Base-by-base conservation (phyloP, 2,113 vertebrate species). In the Equus przewalskii region DNA sequence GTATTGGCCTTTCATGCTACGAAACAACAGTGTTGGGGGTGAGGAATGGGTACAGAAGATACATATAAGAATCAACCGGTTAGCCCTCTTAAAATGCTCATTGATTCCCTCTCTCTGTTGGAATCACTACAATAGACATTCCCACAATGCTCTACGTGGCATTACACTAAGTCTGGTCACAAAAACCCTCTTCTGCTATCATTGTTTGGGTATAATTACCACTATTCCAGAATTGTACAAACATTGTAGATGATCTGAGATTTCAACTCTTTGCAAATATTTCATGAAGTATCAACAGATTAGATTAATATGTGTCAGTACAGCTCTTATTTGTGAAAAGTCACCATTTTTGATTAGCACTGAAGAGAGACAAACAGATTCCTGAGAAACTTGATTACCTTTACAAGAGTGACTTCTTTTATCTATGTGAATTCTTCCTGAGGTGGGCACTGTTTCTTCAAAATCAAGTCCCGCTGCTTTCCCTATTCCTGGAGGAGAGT, bases 401-500 rank as follows among this genome's bases (percentile, higher is more conserved):
- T 99, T 99, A 98, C 98, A 99, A 72, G 99, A 99, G 69, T 98
- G 98, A 90, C 98, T 99, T 98, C 97, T 98, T 98, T 98, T 99
- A 85, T 98, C 98, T 91, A 90, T 54, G 92, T 97, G 98, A 94
- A 99, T 98, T 97, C 98, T 99, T 98, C 98, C 98, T 88, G 98
- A 98, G 75, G 96, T 85, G 4, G 98, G 98, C 9, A 98, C 51
- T 46, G 98, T 96, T 95, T 99, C 98, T 96, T 99, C 98, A 88
- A 99, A 98, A 76, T 98, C 98, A 54, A 99, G 97, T 15, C 98
- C 98, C 65, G 98, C 92, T 73, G 97, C 97, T 94, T 99, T 99
- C 78, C 98, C 98, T 89, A 98, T 98, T 94, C 99, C 98, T 56
- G 98, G 98, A 70, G 99, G 98, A 73, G 99, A 99, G 92, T 98